Base-by-base conservation (phyloP, 2,113 vertebrate genomes). In the Actenoides lindsayi region DNA sequence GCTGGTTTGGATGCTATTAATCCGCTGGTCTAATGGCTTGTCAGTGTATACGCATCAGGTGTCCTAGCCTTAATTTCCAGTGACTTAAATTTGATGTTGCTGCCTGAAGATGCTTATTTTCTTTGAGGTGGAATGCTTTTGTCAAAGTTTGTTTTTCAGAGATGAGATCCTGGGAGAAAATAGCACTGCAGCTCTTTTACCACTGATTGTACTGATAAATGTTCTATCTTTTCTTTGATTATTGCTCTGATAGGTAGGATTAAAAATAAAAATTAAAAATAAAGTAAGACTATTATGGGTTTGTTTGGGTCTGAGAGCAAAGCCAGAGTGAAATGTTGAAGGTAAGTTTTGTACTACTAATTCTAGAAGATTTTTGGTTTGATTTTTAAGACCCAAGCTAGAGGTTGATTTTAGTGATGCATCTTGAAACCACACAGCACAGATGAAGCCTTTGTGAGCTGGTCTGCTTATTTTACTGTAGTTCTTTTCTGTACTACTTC, bases 91-190 rank as follows among this genome's bases (percentile, higher is more conserved):
- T 95, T 97, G 84, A 90, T 79, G 70, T 92, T 96, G 87, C 85
- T 97, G 53, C 85, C 94, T 96, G 96, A 93, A 94, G 86, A 95
- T 83, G 57, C 80, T 91, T 87, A 87, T 97, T 96, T 97, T 97
- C 93, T 97, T 94, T 96, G 95, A 96, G 93, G 84, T 70, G 31
- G 87, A 97, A 90, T 89, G 62, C 18, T 92, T 95, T 93, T 79
- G 51, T 60, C 73, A 95, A 94, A 86, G 39, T 60, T 87, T 85
- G 12, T 48, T 88, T 87, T 90, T 89, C 48, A 57, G 63, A 80
- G 73, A 71, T 87, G 79, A 96, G 90, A 77, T 96, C 89, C 33
- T 96, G 83, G 94, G 75, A 95, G 91, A 94, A 93, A 90, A 73
- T 60, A 67, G 10, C 50, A 83, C 77, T 97, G 92, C 90, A 90